phyloP scores from a whole-genome alignment of 2,113 vertebrate species.

The Nesogale talazaci region DNA sequence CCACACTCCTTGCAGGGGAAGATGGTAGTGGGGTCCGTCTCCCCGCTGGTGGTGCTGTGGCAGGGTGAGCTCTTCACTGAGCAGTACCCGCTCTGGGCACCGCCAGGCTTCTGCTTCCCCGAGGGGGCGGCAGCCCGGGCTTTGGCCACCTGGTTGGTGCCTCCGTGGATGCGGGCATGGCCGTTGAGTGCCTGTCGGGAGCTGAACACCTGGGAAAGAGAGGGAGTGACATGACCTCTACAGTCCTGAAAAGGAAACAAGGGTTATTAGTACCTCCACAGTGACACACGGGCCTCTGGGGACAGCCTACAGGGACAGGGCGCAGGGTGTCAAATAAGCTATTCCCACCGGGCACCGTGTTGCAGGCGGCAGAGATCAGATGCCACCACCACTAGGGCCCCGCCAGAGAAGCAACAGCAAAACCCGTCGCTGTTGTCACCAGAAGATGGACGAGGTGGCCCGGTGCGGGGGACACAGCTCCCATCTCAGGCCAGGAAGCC shows the following conservation, averaged over 20 bases:
- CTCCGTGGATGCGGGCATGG: conserved; percentile 88
- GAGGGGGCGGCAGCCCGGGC: conserved; percentile 79
- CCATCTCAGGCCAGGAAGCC: fast-evolving
- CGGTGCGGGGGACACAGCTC: background rate
- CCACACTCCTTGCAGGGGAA: conserved; percentile 94
- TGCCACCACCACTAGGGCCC: background rate
- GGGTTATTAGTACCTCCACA: conserved; percentile 74
- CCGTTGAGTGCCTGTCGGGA: conserved; percentile 90
- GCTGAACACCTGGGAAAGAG: conserved; percentile 88
- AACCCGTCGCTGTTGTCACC: background rate
- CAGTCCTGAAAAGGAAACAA: conserved; percentile 81
- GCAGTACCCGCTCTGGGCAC: conserved; percentile 86
- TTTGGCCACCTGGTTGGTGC: conserved; percentile 86
- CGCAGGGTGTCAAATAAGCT: background rate
- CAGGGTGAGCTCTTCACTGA: conserved; percentile 92
- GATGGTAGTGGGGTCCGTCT: conserved; percentile 88
- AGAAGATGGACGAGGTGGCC: background rate
- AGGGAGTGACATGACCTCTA: conserved; percentile 74
- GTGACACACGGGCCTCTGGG: conserved; percentile 21
- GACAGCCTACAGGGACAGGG: conserved; percentile 52
- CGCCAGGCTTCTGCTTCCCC: conserved; percentile 84
- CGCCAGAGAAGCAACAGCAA: background rate
- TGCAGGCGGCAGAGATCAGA: background rate
- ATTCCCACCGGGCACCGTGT: background rate
- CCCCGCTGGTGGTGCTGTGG: conserved; percentile 90